Evolutionary conservation across 2,888 invertebrate species (phyloP).

Genomic region (Yponomeuta sedellus): DNA sequence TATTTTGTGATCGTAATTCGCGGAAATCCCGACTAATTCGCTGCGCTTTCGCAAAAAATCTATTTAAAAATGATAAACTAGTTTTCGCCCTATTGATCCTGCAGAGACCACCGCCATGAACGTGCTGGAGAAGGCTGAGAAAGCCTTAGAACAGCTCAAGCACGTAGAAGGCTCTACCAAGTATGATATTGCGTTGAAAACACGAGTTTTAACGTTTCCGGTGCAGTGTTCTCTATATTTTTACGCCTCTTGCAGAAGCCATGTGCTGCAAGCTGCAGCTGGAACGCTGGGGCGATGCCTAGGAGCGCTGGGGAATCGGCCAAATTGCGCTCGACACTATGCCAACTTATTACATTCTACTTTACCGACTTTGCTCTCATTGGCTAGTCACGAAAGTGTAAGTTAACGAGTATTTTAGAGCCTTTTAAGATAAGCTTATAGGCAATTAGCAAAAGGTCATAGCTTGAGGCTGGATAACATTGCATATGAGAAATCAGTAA

Average conservation of each 20-base stretch:
- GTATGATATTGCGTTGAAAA: slow-evolving; percentile 36
- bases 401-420: slow-evolving; percentile 30
- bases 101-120: slow-evolving; percentile 47
- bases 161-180: slow-evolving; percentile 53
- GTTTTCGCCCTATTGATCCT: not conserved
- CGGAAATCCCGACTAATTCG: slow-evolving; percentile 30
- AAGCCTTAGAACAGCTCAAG: slow-evolving; percentile 64
- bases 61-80: not conserved
- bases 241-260: slow-evolving; percentile 43
- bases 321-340: slow-evolving; percentile 60
- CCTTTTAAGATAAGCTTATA: slow-evolving; percentile 4
- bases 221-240: not conserved
- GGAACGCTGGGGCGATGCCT: slow-evolving; percentile 64
- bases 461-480: too few relatives aligned
- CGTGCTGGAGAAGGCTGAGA: slow-evolving; percentile 68
- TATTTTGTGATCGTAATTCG: slow-evolving; percentile 39
- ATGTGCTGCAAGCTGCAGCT: slow-evolving; percentile 64
- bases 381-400: slow-evolving; percentile 69
- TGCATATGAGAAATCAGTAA: too few relatives aligned
- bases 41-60: slow-evolving; percentile 14
- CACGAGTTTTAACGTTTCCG: not conserved
- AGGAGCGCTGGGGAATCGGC: slow-evolving; percentile 59
- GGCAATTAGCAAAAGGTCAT: not conserved
- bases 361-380: slow-evolving; percentile 55
- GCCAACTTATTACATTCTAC: slow-evolving; percentile 59